Percentiles rank a stretch among this genome's conserved stretches.
These are phyloP conservation scores for Aproaerema taeniolella DNA, from an alignment of 2,888 invertebrate species.

Conservation along the genomic window DNA sequence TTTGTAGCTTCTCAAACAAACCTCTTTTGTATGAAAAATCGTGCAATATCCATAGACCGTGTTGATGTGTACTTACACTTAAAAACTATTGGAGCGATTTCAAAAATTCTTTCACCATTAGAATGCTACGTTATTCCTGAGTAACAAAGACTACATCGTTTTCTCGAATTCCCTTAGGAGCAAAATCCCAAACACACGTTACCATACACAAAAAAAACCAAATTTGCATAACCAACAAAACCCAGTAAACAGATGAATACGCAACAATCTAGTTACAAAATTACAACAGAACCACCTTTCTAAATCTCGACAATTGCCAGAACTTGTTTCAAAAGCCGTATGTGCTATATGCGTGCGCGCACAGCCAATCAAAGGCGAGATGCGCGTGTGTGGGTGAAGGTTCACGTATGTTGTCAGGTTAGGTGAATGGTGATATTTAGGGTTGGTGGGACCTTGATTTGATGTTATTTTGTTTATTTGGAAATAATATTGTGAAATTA, in stretches of 20 bases:
- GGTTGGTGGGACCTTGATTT: conserved; percentile 2
- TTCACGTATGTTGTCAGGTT: conserved; percentile 2
- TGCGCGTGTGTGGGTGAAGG: conserved; percentile 30
- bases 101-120: too few relatives aligned
- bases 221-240: conserved; percentile 32
- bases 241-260: conserved; percentile 18
- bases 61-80: too few relatives aligned
- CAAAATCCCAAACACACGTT: too few relatives aligned
- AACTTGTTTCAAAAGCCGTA: conserved; percentile 62
- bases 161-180: too few relatives aligned
- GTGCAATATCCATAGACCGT: too few relatives aligned
- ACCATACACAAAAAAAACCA: too few relatives aligned
- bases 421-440: conserved; percentile 20
- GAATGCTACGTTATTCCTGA: too few relatives aligned
- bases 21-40: too few relatives aligned
- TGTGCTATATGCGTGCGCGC: conserved; percentile 52
- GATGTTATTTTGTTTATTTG: neutral
- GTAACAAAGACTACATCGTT: too few relatives aligned
- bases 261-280: conserved; percentile 36
- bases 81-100: too few relatives aligned
- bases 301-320: conserved; percentile 69
- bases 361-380: conserved; percentile 35
- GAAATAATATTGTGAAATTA: too few relatives aligned
- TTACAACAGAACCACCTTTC: conserved; percentile 66
- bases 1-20: too few relatives aligned